Percentiles rank a stretch among this genome's conserved stretches.
Evolutionary conservation across 2,888 invertebrate species (phyloP).

Genomic region (Apamea sordens): DNA sequence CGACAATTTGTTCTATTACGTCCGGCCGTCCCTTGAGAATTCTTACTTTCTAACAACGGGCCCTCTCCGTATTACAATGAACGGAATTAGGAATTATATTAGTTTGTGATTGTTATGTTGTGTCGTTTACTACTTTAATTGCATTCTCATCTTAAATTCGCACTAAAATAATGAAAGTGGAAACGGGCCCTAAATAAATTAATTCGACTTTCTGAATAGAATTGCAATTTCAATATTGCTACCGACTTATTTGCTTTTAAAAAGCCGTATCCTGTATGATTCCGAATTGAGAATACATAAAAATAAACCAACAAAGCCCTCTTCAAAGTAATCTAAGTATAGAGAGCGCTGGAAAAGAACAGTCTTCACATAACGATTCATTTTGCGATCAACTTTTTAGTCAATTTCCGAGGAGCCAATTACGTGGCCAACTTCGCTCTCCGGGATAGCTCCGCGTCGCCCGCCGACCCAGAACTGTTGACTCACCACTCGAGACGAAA

Average conservation of each 20-base stretch:
- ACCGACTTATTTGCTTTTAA: slow-evolving; percentile 11
- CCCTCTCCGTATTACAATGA: slow-evolving; percentile 50
- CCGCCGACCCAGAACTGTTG: slow-evolving; percentile 63
- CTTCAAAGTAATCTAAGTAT: slow-evolving; percentile 46
- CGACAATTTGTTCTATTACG: slow-evolving; percentile 64
- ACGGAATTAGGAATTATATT: slow-evolving; percentile 47
- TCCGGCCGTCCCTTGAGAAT: slow-evolving; percentile 50
- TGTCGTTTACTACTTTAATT: slow-evolving; percentile 46
- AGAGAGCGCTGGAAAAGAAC: slow-evolving; percentile 51
- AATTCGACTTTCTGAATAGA: background rate
- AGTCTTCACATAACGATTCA: slow-evolving; percentile 44
- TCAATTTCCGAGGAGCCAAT: slow-evolving; percentile 64
- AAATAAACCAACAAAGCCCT: slow-evolving; percentile 27
- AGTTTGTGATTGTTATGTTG: slow-evolving; percentile 41
- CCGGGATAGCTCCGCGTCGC: slow-evolving; percentile 51
- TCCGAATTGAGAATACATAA: slow-evolving; percentile 21
- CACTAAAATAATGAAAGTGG: slow-evolving; percentile 26
- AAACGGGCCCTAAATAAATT: background rate
- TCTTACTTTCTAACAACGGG: slow-evolving; percentile 62
- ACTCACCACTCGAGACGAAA: slow-evolving; percentile 66
- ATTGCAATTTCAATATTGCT: background rate
- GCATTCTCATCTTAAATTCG: slow-evolving; percentile 30
- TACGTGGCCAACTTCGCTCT: slow-evolving; percentile 64
- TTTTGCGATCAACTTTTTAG: slow-evolving; percentile 56
- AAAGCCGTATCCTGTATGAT: slow-evolving; percentile 42